Percentiles rank a stretch among this genome's conserved stretches.
Evolutionary conservation across 2,113 vertebrate species (phyloP).

Genomic region (Nannospalax galili): DNA sequence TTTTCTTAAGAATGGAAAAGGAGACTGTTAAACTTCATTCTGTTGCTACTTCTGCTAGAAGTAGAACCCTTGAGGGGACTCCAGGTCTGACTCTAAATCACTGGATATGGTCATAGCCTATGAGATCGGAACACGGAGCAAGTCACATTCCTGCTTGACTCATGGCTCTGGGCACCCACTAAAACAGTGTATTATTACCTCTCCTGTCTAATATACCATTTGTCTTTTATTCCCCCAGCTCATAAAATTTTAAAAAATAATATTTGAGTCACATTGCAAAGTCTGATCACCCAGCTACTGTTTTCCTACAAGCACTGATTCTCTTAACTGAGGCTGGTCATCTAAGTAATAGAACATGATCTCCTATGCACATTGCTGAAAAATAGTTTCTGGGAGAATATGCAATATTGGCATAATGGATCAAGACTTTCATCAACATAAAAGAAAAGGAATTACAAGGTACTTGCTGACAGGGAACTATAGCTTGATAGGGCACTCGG

Average conservation of each 20-base stretch:
- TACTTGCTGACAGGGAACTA: constrained; percentile 74
- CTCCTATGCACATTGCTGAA: constrained; percentile 55
- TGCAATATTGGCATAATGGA: constrained; percentile 72
- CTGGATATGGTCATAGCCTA: constrained; percentile 40
- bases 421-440: constrained; percentile 72
- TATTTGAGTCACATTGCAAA: neutral
- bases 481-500: constrained; percentile 66
- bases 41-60: neutral
- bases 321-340: constrained; percentile 52
- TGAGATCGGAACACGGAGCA: neutral
- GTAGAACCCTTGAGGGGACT: constrained; percentile 46
- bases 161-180: neutral
- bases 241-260: too few relatives aligned
- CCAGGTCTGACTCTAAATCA: constrained; percentile 29
- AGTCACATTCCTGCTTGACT: neutral
- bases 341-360: constrained; percentile 58
- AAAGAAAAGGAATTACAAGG: constrained; percentile 78
- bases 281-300: neutral
- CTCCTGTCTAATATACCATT: neutral
- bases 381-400: constrained; percentile 62
- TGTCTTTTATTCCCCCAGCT: neutral
- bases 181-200: constrained; percentile 22
- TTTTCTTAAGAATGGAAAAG: constrained; percentile 59
- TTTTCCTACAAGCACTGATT: constrained; percentile 44
- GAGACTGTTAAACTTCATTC: constrained; percentile 15